A percentile compares a stretch with the other conserved stretches of the same genome.
These are phyloP conservation scores for Drosophila incognita DNA, from an alignment of 2,888 invertebrate genomes.

Conservation along the genomic window DNA sequence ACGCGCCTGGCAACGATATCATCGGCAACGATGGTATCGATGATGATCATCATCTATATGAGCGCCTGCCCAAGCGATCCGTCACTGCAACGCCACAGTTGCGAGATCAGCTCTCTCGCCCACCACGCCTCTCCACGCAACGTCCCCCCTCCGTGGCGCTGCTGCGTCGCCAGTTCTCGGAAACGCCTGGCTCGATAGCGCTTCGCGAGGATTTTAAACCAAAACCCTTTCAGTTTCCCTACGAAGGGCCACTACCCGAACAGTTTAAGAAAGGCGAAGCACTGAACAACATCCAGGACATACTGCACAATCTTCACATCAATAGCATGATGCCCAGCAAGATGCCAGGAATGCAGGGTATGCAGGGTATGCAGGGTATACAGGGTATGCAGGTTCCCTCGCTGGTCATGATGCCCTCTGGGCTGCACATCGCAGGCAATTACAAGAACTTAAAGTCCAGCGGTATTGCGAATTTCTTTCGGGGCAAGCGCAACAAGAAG, in stretches of 20 bases:
- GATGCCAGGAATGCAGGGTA: slow-evolving; percentile 36
- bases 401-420: slow-evolving; percentile 80
- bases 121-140: slow-evolving; percentile 78
- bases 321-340: slow-evolving; percentile 51
- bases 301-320: slow-evolving; percentile 79
- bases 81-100: slow-evolving; percentile 80
- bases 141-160: slow-evolving; percentile 66
- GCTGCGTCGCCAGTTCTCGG: slow-evolving; percentile 72
- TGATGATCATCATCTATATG: slow-evolving; percentile 79
- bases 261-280: slow-evolving; percentile 79
- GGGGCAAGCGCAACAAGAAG: slow-evolving; percentile 82
- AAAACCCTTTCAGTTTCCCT: slow-evolving; percentile 84
- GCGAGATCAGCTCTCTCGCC: slow-evolving; percentile 79
- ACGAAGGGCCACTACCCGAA: slow-evolving; percentile 82
- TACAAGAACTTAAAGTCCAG: slow-evolving; percentile 84
- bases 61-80: slow-evolving; percentile 79
- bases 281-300: slow-evolving; percentile 84
- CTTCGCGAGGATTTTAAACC: slow-evolving; percentile 75
- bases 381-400: slow-evolving; percentile 30
- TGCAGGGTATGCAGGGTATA: slow-evolving; percentile 33
- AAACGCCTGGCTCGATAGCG: slow-evolving; percentile 61
- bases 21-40: slow-evolving; percentile 22
- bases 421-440: slow-evolving; percentile 83
- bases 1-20: slow-evolving; percentile 27
- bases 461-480: slow-evolving; percentile 82